phyloP scores from a whole-genome alignment of 2,888 invertebrate species.

The Pardosa pseudoannulata region DNA sequence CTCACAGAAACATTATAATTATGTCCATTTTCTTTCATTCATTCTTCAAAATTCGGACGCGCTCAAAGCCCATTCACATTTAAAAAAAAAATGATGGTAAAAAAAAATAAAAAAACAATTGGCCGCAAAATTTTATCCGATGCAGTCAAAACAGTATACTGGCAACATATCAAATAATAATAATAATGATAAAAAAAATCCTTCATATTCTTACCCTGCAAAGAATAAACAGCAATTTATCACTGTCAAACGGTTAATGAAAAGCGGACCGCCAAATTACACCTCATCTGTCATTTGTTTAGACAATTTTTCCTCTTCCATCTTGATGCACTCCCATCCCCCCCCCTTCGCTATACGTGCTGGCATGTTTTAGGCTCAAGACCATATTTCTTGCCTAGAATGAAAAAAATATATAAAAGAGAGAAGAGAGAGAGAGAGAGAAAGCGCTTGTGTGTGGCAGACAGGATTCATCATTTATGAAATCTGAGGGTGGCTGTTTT shows the following conservation, averaged over 20 bases:
- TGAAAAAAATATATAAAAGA: no score
- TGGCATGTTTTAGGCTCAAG: slow-evolving; percentile 42
- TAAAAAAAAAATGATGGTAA: no score
- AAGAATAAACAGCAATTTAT: slow-evolving; percentile 72
- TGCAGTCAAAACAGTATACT: slow-evolving; percentile 6
- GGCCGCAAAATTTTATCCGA: slow-evolving; percentile 2
- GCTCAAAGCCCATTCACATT: not conserved
- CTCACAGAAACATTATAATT: not conserved
- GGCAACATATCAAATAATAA: slow-evolving; percentile 31
- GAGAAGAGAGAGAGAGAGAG: not conserved
- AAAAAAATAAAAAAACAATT: no score
- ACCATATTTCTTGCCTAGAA: slow-evolving; percentile 55
- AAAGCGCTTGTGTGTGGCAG: slow-evolving; percentile 5
- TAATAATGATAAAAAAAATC: slow-evolving; percentile 17
- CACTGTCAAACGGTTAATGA: slow-evolving; percentile 71
- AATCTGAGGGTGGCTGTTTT: slow-evolving; percentile 22
- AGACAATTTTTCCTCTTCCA: slow-evolving; percentile 69
- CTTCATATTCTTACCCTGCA: slow-evolving; percentile 57
- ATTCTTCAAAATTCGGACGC: not conserved
- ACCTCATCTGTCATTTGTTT: slow-evolving; percentile 72
- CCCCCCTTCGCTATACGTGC: slow-evolving; percentile 32
- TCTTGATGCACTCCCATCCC: slow-evolving; percentile 44
- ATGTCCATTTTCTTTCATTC: not conserved
- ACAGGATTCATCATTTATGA: slow-evolving; percentile 18
- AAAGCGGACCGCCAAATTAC: slow-evolving; percentile 71